Conservation (phyloP, 2,113 vertebrate genomes). For the Macaca mulatta region DNA sequence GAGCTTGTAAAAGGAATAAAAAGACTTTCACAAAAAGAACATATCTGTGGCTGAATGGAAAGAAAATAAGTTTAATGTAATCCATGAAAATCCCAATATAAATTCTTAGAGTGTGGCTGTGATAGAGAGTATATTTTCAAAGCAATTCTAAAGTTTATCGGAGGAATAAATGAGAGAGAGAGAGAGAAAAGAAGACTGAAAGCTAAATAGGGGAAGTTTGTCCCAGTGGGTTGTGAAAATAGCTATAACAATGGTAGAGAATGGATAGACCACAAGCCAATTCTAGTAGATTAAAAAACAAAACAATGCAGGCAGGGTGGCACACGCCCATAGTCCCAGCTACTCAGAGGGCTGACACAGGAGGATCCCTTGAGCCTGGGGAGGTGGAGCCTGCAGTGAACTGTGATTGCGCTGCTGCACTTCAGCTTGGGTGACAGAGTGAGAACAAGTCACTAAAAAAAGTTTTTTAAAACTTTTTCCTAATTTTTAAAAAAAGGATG, state of each 20-base stretch:
- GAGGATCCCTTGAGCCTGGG: too few relatives aligned
- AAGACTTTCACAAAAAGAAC: background rate
- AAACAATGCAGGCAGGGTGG: background rate
- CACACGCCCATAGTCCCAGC: too few relatives aligned
- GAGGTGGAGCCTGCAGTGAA: too few relatives aligned
- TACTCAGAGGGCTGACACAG: too few relatives aligned
- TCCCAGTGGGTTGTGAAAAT: background rate
- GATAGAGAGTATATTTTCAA: constrained; percentile 7
- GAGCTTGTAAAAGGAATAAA: background rate
- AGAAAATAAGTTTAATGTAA: background rate
- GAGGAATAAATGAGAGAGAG: background rate
- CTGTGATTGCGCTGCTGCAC: too few relatives aligned
- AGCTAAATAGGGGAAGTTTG: background rate
- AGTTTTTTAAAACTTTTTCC: too few relatives aligned
- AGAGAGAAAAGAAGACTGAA: background rate
- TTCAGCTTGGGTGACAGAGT: too few relatives aligned
- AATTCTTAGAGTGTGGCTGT: background rate
- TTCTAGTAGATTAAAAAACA: background rate
- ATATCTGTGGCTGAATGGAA: background rate
- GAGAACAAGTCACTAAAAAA: too few relatives aligned
- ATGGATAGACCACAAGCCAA: background rate
- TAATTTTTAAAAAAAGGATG: background rate
- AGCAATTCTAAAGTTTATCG: background rate
- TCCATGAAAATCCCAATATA: background rate
- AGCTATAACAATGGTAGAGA: background rate